Evolutionary conservation across 1,140 invertebrate species (phyloP), one percentile per base, ranked within the genome.

Genomic region (Zaprionus ornatus): DNA sequence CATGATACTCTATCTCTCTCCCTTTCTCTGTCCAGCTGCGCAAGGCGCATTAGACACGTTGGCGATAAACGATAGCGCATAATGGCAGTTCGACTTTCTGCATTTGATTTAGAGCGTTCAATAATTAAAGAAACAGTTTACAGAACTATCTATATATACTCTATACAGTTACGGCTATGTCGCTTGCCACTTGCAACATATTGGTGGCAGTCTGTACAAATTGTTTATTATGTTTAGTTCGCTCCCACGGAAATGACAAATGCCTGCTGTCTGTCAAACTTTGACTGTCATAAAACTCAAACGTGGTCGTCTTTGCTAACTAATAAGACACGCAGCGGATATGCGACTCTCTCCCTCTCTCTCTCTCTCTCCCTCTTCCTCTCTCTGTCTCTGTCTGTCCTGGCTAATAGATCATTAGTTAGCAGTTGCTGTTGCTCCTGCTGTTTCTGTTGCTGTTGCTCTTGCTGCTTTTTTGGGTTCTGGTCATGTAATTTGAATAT

Each of bases 351-450:
- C n/a, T n/a, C n/a, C n/a, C n/a, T n/a, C n/a, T 25, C 25, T 25
- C 3, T 3, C 25, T 4, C 25, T 25, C 25, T 10, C 9, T 29
- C 27, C 0, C 27, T 29, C 27, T 29, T 9, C 10, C 29, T 32
- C 9, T 10, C 29, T 32, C 29, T 32, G 9, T 29, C 27, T 29
- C 27, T 29, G 1, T 29, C 6, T 70, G 67, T 55, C 63, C 67
- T 64, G 80, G 73, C 80, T 83, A 88, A 86, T 86, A 86, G 83
- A 88, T 86, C 84, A 88, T 86, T 88, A 86, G 83, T 88, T 86
- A 88, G 84, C 80, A 74, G 82, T 84, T 80, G 65, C 63, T 81
- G 78, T 73, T 55, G 56, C 40, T 45, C n/a, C 40, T 9, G 40
- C 40, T 15, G 35, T 37, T 45, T 40, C 37, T 15, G 40, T 2